Evolutionary conservation across 2,797 vertebrate genomes (phyloP), one percentile per base, ranked within the genome.

Genomic region (Okamejei kenojei): DNA sequence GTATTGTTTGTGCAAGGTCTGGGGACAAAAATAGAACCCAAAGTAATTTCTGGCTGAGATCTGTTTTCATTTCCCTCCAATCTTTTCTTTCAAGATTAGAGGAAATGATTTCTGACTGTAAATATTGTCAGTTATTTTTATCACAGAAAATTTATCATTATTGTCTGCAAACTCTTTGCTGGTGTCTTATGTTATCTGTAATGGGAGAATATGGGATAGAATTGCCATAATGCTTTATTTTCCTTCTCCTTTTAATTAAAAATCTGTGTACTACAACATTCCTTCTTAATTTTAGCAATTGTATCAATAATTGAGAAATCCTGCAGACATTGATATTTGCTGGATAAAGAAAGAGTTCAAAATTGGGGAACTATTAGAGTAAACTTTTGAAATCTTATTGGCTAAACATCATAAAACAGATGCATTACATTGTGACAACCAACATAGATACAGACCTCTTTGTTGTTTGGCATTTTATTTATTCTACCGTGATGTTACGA

Each of bases 21-120:
- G 90, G 71, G 71, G 68, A 92, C 90, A 92, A 92, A 92, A 92
- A 92, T 92, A 92, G 90, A 92, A 92, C 38, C 90, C 26, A 74
- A 76, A 92, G 90, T 45, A 58, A 76, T 74, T 92, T 92, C 90
- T 92, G 71, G 65, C 90, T 74, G 71, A 54, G 71, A 45, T 76
- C 90, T n/a, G 90, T 54, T 54, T 92, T 74, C 71, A 76, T 71
- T 54, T 76, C 90, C 71, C 68, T 54, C 38, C 38, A 74, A 19
- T 71, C 65, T 9, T 76, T 73, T 92, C 26, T 92, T 73, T 29
- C 7, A 92, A 92, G 81, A 54, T 45, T 74, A 45, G 45, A 92
- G 71, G 38, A 92, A 92, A 45, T 92, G 1, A 26, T 92, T 76
- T 92, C 38, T 54, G 35, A 92, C 23, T 92, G 71, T 91, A 76